Evolutionary conservation across 2,113 vertebrate species (phyloP).

Genomic region (Tretioscincus oriximinensis): DNA sequence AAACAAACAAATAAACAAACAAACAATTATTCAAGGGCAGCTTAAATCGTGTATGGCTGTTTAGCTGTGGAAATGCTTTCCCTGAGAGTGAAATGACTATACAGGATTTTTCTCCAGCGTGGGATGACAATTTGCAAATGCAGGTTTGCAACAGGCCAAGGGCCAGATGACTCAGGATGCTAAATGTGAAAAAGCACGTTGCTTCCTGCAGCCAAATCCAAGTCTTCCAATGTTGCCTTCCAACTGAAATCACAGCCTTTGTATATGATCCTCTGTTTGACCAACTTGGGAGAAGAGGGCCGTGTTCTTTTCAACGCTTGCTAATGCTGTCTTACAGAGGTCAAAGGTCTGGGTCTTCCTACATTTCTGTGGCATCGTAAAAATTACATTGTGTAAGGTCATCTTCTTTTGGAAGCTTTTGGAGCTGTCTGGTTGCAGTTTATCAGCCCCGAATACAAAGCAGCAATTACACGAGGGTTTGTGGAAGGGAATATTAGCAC

Average conservation of each 20-base stretch:
- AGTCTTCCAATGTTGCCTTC: not conserved
- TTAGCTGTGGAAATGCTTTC: not conserved
- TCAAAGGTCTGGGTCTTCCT: not conserved
- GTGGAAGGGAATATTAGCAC: slow-evolving; percentile 7
- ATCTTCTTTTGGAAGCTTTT: slow-evolving; percentile 36
- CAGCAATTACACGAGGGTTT: slow-evolving; percentile 30
- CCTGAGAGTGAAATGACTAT: not conserved
- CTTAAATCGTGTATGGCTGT: not conserved
- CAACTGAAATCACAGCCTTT: too few relatives aligned
- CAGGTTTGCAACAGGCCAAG: not conserved
- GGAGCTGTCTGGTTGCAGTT: not conserved
- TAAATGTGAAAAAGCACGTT: not conserved
- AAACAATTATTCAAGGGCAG: not conserved
- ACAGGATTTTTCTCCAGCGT: not conserved
- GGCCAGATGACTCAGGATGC: not conserved
- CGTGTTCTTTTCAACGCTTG: not conserved
- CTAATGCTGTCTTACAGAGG: not conserved
- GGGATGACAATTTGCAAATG: not conserved
- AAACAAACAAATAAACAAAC: not conserved
- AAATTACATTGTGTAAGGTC: slow-evolving; percentile 34
- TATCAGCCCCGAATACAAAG: slow-evolving; percentile 36
- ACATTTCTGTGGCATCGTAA: slow-evolving; percentile 21
- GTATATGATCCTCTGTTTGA: too few relatives aligned
- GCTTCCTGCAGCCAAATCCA: not conserved
- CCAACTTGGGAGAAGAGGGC: not conserved